Conservation (phyloP, 30 jellyfish, hydroid and myxozoan species). For the Cassiopea andromeda region DNA sequence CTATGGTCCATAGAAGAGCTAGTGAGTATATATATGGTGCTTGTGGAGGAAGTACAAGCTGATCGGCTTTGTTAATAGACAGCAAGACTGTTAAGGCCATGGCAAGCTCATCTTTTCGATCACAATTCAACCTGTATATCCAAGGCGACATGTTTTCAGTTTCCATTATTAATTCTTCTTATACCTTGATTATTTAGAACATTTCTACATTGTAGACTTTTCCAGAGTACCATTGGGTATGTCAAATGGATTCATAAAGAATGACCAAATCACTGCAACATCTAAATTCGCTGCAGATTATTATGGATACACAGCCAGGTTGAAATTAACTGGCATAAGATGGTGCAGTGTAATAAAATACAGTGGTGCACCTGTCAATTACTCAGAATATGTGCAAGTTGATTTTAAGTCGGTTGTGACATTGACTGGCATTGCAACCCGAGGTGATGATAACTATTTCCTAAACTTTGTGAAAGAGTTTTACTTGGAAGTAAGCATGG, state of each 20-base stretch:
- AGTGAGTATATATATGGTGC: no score
- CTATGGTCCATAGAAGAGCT: no score
- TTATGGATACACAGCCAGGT: slow-evolving; percentile 25
- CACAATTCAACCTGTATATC: no score
- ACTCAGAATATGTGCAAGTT: slow-evolving; percentile 55
- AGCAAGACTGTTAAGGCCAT: no score
- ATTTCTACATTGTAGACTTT: slow-evolving; percentile 3
- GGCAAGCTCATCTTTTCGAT: no score
- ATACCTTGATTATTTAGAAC: no score
- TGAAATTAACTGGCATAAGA: slow-evolving; percentile 43
- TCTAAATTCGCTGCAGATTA: background rate
- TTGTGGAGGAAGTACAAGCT: no score
- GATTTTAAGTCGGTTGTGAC: slow-evolving; percentile 57
- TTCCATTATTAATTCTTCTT: no score
- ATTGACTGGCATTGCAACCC: slow-evolving; percentile 72
- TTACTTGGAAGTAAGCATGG: slow-evolving; percentile 40
- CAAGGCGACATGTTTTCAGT: no score
- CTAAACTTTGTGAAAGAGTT: slow-evolving; percentile 20
- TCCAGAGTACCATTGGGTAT: slow-evolving; percentile 63
- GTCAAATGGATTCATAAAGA: slow-evolving; percentile 48
- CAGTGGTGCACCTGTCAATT: slow-evolving; percentile 1
- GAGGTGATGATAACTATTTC: slow-evolving; percentile 50
- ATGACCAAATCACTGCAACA: slow-evolving; percentile 54
- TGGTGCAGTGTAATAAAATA: slow-evolving; percentile 42
- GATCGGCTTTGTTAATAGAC: no score